Conservation (phyloP, 2,113 vertebrate genomes). For the Engystomops pustulosus region DNA sequence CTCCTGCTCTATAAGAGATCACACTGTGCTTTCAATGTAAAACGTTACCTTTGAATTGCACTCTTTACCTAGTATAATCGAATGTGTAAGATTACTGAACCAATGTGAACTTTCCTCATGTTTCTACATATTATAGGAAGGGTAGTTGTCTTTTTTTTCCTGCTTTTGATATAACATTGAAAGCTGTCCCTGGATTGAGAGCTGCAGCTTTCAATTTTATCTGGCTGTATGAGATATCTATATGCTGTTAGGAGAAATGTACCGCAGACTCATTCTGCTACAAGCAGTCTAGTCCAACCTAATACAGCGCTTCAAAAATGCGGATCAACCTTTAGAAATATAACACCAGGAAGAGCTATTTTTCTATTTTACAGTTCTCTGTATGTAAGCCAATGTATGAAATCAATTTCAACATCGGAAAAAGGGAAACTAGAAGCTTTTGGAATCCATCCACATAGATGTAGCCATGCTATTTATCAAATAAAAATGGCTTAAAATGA, state of each 20-base stretch:
- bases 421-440: constrained; percentile 8
- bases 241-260: background rate
- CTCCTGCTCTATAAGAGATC: too few species aligned
- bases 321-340: constrained; percentile 8
- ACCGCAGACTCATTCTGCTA: background rate
- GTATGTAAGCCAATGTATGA: constrained; percentile 33
- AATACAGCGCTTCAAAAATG: constrained; percentile 6
- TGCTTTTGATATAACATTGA: background rate
- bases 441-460: constrained; percentile 20
- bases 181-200: background rate
- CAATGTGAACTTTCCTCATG: background rate
- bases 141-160: background rate
- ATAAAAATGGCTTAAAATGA: constrained; percentile 33
- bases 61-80: too few species aligned
- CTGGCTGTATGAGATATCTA: background rate
- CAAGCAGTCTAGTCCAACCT: background rate
- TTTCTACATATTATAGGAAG: background rate
- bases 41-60: too few species aligned
- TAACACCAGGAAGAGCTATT: background rate
- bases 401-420: constrained; percentile 19
- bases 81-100: too few species aligned
- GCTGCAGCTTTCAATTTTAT: background rate
- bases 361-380: constrained; percentile 28
- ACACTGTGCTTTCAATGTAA: too few species aligned
- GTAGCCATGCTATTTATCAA: background rate